These are phyloP conservation scores for Callyntrura sp. DNA, from an alignment of 2,888 invertebrate genomes.

Conservation along the genomic window DNA sequence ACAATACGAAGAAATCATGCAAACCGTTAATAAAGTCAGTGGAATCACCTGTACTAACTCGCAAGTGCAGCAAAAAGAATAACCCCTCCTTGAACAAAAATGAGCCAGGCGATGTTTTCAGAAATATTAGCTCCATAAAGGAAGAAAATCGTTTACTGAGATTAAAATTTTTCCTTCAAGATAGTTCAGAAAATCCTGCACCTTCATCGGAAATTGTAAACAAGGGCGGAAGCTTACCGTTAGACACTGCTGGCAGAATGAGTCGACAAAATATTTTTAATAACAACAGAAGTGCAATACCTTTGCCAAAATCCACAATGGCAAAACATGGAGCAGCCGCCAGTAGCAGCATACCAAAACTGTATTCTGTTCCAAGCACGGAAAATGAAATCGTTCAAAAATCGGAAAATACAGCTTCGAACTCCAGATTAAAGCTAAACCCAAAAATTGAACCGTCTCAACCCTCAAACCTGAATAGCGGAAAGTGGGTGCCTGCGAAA, in stretches of 20 bases:
- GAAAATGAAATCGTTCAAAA: slow-evolving; percentile 19
- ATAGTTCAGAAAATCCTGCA: slow-evolving; percentile 39
- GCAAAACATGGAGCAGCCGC: not conserved
- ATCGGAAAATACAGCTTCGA: not conserved
- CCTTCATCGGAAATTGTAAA: not conserved
- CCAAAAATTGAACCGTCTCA: slow-evolving; percentile 35
- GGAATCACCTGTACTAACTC: slow-evolving; percentile 37
- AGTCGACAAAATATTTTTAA: slow-evolving; percentile 64
- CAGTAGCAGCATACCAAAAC: slow-evolving; percentile 70
- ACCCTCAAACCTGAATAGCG: slow-evolving; percentile 57
- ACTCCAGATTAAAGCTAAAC: slow-evolving; percentile 5
- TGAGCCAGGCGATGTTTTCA: slow-evolving; percentile 26
- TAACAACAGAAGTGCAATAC: slow-evolving; percentile 46
- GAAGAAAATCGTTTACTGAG: slow-evolving; percentile 73
- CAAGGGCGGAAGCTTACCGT: not conserved
- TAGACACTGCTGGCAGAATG: slow-evolving; percentile 44
- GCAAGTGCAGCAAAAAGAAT: not conserved
- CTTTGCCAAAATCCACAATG: slow-evolving; percentile 50
- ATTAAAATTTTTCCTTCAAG: slow-evolving; percentile 72
- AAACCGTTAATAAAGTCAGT: slow-evolving; percentile 14
- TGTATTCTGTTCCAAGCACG: slow-evolving; percentile 63
- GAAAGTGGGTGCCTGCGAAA: slow-evolving; percentile 70
- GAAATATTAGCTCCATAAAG: slow-evolving; percentile 63
- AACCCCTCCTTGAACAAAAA: not conserved
- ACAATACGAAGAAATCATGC: slow-evolving; percentile 3